phyloP scores from a whole-genome alignment of 2,888 invertebrate genomes.

The Hypsopygia costalis region DNA sequence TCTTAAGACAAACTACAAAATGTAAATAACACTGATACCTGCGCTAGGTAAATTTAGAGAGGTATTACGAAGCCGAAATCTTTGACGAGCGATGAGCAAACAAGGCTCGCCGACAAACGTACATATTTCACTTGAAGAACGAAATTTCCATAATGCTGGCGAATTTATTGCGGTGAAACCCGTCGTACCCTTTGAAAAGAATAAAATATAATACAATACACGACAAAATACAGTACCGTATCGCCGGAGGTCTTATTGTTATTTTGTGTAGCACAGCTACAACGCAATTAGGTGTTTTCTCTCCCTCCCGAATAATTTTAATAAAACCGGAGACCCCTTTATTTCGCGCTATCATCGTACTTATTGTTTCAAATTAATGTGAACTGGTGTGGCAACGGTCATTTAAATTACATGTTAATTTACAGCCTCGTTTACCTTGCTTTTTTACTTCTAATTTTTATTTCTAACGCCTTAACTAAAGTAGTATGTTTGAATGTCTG shows the following conservation, averaged over 20 bases:
- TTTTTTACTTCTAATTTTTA: neutral
- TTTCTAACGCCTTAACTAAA: too few relatives aligned
- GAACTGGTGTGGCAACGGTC: neutral
- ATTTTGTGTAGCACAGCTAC: conserved; percentile 3
- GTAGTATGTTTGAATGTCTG: too few relatives aligned
- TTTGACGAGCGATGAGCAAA: conserved; percentile 29
- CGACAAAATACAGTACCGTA: conserved; percentile 4
- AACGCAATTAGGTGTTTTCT: conserved; percentile 7
- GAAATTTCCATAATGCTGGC: conserved; percentile 22
- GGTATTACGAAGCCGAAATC: conserved; percentile 17
- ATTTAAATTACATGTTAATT: conserved; percentile 3
- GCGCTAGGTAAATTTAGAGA: too few relatives aligned
- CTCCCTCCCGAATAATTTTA: conserved; percentile 6
- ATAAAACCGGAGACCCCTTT: conserved; percentile 3
- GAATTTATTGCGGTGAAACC: conserved; percentile 19
- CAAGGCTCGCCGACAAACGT: conserved; percentile 13
- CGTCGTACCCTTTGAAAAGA: conserved; percentile 13
- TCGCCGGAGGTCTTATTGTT: conserved; percentile 5
- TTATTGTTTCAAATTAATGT: conserved; percentile 7
- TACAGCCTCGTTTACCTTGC: neutral
- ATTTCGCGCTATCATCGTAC: conserved; percentile 2
- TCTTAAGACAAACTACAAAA: too few relatives aligned
- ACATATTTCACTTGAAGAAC: conserved; percentile 21
- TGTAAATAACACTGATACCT: too few relatives aligned
- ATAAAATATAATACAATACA: conserved; percentile 12